Evolutionary conservation across 2,888 invertebrate genomes (phyloP).

Genomic region (Steinernema carpocapsae): DNA sequence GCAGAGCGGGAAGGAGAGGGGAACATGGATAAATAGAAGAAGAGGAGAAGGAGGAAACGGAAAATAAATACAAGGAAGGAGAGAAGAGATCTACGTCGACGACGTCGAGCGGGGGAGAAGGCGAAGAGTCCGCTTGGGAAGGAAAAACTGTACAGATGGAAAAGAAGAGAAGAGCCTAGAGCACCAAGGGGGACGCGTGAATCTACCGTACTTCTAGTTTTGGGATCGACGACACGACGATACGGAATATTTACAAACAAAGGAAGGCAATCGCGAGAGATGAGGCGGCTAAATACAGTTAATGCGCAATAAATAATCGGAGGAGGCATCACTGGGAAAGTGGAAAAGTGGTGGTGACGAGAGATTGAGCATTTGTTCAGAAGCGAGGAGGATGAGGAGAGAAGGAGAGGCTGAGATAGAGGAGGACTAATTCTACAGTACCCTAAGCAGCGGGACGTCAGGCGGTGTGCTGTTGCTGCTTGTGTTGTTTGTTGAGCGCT

Average conservation of each 20-base stretch:
- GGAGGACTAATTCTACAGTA: slow-evolving; percentile 13
- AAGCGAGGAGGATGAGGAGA: slow-evolving; percentile 9
- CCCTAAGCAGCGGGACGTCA: neutral
- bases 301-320: neutral
- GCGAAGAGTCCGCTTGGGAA: neutral
- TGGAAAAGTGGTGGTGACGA: neutral
- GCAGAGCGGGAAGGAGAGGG: neutral
- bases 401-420: too few species aligned
- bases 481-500: slow-evolving; percentile 10
- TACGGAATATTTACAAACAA: slow-evolving; percentile 25
- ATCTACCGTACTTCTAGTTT: slow-evolving; percentile 26
- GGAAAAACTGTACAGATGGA: neutral
- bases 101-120: neutral
- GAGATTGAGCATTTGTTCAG: slow-evolving; percentile 27
- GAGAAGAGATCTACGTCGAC: slow-evolving; percentile 31
- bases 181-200: neutral
- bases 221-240: slow-evolving; percentile 1
- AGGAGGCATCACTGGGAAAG: slow-evolving; percentile 2
- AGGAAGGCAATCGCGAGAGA: neutral
- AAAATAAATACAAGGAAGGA: slow-evolving; percentile 13
- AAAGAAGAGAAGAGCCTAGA: slow-evolving; percentile 1
- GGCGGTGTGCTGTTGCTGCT: slow-evolving; percentile 1
- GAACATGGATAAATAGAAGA: neutral
- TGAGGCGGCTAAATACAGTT: neutral
- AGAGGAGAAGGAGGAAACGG: neutral